These are phyloP conservation scores for Syndactyla subalaris DNA, from an alignment of 2,797 vertebrate species.

Conservation along the genomic window DNA sequence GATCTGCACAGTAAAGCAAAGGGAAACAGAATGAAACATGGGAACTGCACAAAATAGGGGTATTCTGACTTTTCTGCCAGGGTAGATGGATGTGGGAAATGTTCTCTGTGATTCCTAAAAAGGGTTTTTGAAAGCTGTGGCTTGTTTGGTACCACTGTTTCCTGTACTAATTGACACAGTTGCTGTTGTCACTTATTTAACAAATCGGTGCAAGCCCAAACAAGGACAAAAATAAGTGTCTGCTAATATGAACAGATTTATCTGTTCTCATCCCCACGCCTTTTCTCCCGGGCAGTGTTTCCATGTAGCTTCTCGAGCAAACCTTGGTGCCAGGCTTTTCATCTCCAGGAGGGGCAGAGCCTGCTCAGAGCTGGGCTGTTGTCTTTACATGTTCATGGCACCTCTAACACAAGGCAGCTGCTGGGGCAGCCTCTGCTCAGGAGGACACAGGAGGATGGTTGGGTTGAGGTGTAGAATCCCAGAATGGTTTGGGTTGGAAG, in stretches of 20 bases:
- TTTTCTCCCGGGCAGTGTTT: neutral
- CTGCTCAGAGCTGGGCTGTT: neutral
- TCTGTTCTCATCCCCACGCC: constrained; percentile 49
- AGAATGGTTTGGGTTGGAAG: neutral
- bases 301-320: neutral
- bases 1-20: fast-evolving
- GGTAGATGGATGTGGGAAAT: neutral
- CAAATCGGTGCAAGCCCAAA: constrained; percentile 59
- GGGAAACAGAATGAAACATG: neutral
- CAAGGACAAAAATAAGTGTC: constrained; percentile 62
- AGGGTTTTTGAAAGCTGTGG: neutral
- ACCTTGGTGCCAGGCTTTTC: neutral
- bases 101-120: neutral
- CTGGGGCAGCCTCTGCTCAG: neutral
- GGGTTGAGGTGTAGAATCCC: neutral
- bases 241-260: constrained; percentile 54
- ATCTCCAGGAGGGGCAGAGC: neutral
- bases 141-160: neutral
- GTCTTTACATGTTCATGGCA: fast-evolving
- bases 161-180: constrained; percentile 50
- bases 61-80: neutral
- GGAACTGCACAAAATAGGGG: fast-evolving
- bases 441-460: neutral
- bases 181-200: constrained; percentile 59
- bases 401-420: neutral